Evolutionary conservation across 2,888 invertebrate species (phyloP).

Genomic region (Cephus pygmeus): DNA sequence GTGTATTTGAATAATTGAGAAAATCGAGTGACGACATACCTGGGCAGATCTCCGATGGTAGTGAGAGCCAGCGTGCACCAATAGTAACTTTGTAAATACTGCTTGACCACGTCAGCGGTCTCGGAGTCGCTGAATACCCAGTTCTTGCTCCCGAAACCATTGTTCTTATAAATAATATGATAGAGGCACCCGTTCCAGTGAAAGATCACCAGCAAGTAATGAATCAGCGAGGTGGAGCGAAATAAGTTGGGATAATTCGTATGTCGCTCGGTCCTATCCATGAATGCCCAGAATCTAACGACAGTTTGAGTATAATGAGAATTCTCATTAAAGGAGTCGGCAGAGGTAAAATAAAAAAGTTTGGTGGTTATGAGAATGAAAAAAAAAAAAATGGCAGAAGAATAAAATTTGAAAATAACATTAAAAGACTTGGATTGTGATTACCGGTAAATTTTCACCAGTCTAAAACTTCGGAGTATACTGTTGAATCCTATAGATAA

Average conservation of each 20-base stretch:
- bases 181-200: conserved; percentile 99
- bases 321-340: rapidly evolving
- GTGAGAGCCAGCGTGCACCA: conserved; percentile 97
- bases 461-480: conserved; percentile 92
- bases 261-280: conserved; percentile 97
- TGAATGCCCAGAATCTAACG: conserved; percentile 90
- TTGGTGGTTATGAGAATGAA: background rate
- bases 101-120: conserved; percentile 89
- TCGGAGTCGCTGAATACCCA: conserved; percentile 91
- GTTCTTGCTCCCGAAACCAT: conserved; percentile 92
- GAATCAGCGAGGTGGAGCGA: conserved; percentile 90
- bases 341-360: background rate
- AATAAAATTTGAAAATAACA: background rate
- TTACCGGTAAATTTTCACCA: conserved; percentile 89
- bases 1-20: background rate
- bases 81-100: conserved; percentile 97
- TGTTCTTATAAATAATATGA: conserved; percentile 95
- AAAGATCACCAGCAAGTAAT: conserved; percentile 97
- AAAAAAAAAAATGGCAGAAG: background rate
- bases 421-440: background rate
- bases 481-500: conserved; percentile 97
- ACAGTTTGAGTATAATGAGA: background rate
- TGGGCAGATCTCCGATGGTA: conserved; percentile 80
- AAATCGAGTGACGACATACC: conserved; percentile 37
- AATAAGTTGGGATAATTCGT: conserved; percentile 99